Percentiles rank a stretch among this genome's conserved stretches.
Evolutionary conservation across 2,797 vertebrate genomes (phyloP).

Genomic region (Toxotes lorentzi): DNA sequence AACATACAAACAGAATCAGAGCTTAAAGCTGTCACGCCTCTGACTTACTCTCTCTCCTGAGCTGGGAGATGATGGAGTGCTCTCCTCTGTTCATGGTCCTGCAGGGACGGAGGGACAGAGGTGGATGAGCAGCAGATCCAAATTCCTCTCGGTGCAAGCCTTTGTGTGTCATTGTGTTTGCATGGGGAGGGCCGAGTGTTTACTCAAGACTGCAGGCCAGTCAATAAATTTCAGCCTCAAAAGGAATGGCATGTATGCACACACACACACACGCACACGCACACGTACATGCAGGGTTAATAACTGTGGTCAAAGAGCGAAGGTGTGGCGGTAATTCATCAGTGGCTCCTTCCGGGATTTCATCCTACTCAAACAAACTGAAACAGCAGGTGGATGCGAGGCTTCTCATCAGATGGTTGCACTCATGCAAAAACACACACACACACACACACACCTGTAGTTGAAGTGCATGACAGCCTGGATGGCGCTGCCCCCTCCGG

Average conservation of each 20-base stretch:
- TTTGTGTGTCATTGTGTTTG: slow-evolving; percentile 27
- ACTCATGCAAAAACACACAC: background rate
- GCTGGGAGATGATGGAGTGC: slow-evolving; percentile 94
- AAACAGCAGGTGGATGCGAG: background rate
- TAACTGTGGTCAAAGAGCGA: background rate
- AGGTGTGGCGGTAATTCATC: background rate
- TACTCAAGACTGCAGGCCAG: slow-evolving; percentile 21
- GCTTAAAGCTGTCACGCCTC: background rate
- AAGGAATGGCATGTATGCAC: background rate
- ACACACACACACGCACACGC: slow-evolving; percentile 11
- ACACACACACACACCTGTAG: slow-evolving; percentile 89
- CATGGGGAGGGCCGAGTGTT: slow-evolving; percentile 23
- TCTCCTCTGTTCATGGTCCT: slow-evolving; percentile 98
- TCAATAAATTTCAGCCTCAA: slow-evolving; percentile 14
- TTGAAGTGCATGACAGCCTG: slow-evolving; percentile 99
- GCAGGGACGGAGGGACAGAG: slow-evolving; percentile 18
- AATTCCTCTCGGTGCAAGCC: slow-evolving; percentile 28
- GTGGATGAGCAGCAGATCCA: slow-evolving; percentile 15
- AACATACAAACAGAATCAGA: too few relatives aligned
- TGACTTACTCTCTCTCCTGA: slow-evolving; percentile 91
- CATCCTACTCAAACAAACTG: slow-evolving; percentile 18
- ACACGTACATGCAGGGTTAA: background rate
- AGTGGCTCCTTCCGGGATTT: background rate
- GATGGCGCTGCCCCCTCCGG: slow-evolving; percentile 93
- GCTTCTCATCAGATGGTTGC: background rate